Evolutionary conservation across 2,888 invertebrate species (phyloP).

Genomic region (Liposcelis brunnea): DNA sequence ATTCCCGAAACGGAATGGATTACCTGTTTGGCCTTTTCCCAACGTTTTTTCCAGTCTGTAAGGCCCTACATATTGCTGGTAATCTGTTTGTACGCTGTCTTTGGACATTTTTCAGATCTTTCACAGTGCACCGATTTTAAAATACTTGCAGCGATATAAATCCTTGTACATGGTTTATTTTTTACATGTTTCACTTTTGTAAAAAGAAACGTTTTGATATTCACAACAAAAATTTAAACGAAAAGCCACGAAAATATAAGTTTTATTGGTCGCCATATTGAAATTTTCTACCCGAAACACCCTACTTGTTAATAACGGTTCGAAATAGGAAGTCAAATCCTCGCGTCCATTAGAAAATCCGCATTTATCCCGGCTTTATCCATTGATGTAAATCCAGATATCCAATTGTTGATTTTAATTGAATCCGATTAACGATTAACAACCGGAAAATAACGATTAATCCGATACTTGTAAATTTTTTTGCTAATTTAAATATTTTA

Average conservation of each 20-base stretch:
- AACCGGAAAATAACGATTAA: too few relatives aligned
- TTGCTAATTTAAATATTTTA: not conserved
- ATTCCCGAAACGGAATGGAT: not conserved
- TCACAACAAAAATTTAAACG: too few relatives aligned
- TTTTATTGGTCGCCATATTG: conserved; percentile 4
- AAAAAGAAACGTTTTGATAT: too few relatives aligned
- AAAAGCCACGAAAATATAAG: not conserved
- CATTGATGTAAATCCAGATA: too few relatives aligned
- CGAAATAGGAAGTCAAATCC: conserved; percentile 3
- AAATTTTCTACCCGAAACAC: not conserved
- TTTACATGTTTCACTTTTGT: too few relatives aligned
- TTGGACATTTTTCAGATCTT: not conserved
- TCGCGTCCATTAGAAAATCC: not conserved
- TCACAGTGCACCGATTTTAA: too few relatives aligned
- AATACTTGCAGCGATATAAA: too few relatives aligned
- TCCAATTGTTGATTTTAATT: too few relatives aligned
- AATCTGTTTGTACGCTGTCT: conserved; percentile 28
- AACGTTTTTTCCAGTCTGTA: conserved; percentile 97
- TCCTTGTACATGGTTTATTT: too few relatives aligned
- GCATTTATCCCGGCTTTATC: too few relatives aligned
- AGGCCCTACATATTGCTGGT: conserved; percentile 93
- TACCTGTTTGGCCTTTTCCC: conserved; percentile 99
- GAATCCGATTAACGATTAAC: too few relatives aligned
- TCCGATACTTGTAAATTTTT: too few relatives aligned
- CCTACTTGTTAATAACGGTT: conserved; percentile 2